These are phyloP conservation scores for Alauda arvensis DNA, from an alignment of 2,797 vertebrate genomes.

Conservation along the genomic window DNA sequence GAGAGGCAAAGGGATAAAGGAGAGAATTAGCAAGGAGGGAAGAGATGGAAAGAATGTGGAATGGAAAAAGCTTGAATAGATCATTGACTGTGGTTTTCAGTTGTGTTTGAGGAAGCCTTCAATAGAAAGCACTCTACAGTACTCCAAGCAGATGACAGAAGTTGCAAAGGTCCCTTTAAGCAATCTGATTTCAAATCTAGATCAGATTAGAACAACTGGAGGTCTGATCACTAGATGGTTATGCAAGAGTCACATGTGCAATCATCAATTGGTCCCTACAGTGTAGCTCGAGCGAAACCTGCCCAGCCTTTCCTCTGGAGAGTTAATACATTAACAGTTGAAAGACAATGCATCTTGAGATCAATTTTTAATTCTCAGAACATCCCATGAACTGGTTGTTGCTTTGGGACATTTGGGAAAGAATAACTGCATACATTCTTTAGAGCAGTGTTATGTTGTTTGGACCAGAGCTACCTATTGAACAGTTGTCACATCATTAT, in stretches of 20 bases:
- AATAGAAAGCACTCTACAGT: background rate
- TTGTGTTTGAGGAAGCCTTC: background rate
- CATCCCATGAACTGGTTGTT: background rate
- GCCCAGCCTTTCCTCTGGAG: background rate
- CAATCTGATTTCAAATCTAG: background rate
- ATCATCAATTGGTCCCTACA: background rate
- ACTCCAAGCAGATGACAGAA: background rate
- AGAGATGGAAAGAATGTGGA: background rate
- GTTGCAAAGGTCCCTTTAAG: background rate
- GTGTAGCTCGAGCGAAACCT: background rate
- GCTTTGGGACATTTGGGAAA: background rate
- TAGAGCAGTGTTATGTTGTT: background rate
- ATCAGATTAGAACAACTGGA: background rate
- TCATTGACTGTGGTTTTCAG: fast-evolving
- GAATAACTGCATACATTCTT: background rate
- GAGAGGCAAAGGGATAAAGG: background rate
- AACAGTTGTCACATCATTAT: background rate
- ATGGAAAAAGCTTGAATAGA: background rate
- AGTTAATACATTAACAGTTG: background rate
- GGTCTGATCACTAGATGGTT: background rate
- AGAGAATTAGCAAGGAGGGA: background rate
- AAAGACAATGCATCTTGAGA: background rate
- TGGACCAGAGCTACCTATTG: background rate
- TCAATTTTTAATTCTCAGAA: background rate
- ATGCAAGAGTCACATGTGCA: background rate